A percentile compares a stretch with the other conserved stretches of the same genome.
Evolutionary conservation across 2,113 vertebrate species (phyloP).

Genomic region (Verasper variegatus): DNA sequence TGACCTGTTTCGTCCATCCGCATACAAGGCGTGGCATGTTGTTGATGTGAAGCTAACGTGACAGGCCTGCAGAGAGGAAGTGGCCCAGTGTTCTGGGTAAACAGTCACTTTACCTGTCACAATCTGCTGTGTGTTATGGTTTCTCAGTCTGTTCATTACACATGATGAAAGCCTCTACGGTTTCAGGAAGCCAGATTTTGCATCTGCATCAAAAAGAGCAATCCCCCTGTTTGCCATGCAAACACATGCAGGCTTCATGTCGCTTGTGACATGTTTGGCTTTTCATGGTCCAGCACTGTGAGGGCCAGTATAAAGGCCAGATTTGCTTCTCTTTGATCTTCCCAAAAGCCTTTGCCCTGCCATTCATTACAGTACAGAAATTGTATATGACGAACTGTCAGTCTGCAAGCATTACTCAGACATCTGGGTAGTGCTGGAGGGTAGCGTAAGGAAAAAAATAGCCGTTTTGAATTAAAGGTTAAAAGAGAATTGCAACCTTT

Average conservation of each 20-base stretch:
- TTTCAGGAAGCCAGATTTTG: background rate
- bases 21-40: background rate
- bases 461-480: slow-evolving; percentile 35
- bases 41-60: slow-evolving; percentile 27
- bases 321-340: slow-evolving; percentile 61
- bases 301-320: slow-evolving; percentile 58
- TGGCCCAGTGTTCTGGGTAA: background rate
- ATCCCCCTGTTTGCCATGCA: slow-evolving; percentile 14
- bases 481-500: slow-evolving; percentile 17
- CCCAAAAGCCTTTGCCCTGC: slow-evolving; percentile 26
- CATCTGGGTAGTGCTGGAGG: slow-evolving; percentile 14
- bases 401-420: slow-evolving; percentile 24
- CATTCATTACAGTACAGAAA: slow-evolving; percentile 45
- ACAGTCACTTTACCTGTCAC: slow-evolving; percentile 18
- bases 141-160: background rate
- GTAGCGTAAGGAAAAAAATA: background rate
- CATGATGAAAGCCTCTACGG: background rate
- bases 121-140: background rate
- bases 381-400: slow-evolving; percentile 43
- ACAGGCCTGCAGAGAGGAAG: slow-evolving; percentile 27
- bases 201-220: slow-evolving; percentile 2
- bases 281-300: slow-evolving; percentile 30
- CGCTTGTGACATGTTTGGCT: slow-evolving; percentile 44
- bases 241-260: slow-evolving; percentile 25
- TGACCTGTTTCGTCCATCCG: slow-evolving; percentile 48